Conservation (phyloP, 1,140 invertebrate species). For the Musca domestica region DNA sequence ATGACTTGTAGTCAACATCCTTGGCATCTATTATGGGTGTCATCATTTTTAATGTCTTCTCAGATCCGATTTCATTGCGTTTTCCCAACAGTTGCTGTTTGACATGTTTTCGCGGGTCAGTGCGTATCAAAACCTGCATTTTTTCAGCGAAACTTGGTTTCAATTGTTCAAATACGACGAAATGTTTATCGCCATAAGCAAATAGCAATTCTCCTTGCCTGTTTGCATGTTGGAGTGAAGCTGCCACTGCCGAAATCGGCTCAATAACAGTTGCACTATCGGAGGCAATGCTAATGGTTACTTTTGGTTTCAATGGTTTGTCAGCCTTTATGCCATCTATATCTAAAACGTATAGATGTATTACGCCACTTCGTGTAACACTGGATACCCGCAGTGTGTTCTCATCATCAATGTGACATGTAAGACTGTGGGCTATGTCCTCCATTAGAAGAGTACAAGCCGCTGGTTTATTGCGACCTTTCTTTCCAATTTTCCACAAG, state of each 20-base stretch:
- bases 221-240: constrained; percentile 45
- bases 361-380: constrained; percentile 70
- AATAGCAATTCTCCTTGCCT: constrained; percentile 55
- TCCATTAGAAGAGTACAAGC: constrained; percentile 65
- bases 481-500: constrained; percentile 46
- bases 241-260: constrained; percentile 60
- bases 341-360: constrained; percentile 67
- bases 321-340: constrained; percentile 54
- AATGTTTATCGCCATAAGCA: constrained; percentile 58
- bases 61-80: constrained; percentile 40
- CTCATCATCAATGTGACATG: constrained; percentile 55
- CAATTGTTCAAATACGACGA: constrained; percentile 66
- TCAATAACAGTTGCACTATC: constrained; percentile 58
- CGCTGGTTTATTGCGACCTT: constrained; percentile 46
- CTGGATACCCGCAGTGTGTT: constrained; percentile 59
- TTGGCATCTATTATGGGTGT: constrained; percentile 52
- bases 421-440: constrained; percentile 62
- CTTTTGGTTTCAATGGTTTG: constrained; percentile 71
- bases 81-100: constrained; percentile 34
- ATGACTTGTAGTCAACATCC: constrained; percentile 44
- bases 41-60: constrained; percentile 55
- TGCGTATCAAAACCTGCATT: constrained; percentile 59
- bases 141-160: constrained; percentile 60
- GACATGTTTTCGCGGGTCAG: constrained; percentile 53
- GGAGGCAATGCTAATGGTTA: constrained; percentile 68